phyloP scores from a whole-genome alignment of 92 coral and sea anemone genomes.

The Phenganax stokvisi region DNA sequence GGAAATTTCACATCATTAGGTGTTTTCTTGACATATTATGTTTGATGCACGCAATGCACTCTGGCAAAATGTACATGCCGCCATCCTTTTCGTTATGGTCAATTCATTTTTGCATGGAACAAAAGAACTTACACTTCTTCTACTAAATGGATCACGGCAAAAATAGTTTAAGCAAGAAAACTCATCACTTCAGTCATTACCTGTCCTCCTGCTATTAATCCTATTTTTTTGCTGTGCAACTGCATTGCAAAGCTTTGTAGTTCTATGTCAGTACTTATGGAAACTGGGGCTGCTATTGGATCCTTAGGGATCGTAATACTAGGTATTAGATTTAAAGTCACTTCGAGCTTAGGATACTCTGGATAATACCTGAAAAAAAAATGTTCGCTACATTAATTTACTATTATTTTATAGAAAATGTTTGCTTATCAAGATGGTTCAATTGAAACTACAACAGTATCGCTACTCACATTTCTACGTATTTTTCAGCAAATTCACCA shows the following conservation, averaged over 20 bases:
- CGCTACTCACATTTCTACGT: conserved; percentile 58
- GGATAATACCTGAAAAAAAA: conserved; percentile 14
- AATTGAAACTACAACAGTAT: too few relatives aligned
- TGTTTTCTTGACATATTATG: too few relatives aligned
- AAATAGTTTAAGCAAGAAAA: too few relatives aligned
- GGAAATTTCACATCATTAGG: too few relatives aligned
- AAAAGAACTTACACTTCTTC: too few relatives aligned
- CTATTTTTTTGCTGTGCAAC: background rate
- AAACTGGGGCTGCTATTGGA: background rate
- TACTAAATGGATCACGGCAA: too few relatives aligned
- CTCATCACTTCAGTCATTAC: background rate
- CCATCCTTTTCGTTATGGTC: too few relatives aligned
- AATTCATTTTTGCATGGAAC: too few relatives aligned
- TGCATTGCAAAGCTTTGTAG: conserved; percentile 10
- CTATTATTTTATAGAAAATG: background rate
- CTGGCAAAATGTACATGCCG: too few relatives aligned
- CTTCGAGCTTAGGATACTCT: background rate
- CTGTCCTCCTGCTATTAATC: background rate
- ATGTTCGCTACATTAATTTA: background rate
- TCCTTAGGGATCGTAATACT: too few relatives aligned
- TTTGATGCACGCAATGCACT: too few relatives aligned
- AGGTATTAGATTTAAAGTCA: background rate
- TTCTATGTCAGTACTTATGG: background rate
- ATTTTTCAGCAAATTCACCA: conserved; percentile 52
- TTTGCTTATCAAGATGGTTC: too few relatives aligned